These are phyloP conservation scores for Tetraneura akinire DNA, from an alignment of 1,140 invertebrate genomes.

Conservation along the genomic window DNA sequence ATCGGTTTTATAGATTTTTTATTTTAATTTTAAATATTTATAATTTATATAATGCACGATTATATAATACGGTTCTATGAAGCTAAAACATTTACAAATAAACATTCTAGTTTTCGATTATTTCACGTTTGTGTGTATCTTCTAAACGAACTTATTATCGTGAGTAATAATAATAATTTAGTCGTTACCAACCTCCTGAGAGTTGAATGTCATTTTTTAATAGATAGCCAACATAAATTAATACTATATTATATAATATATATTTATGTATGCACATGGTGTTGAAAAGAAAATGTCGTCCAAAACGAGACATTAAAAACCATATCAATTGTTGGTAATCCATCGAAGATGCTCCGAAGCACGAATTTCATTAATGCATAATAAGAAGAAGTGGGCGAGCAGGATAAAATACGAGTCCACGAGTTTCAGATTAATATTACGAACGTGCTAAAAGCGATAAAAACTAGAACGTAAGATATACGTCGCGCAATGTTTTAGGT, in stretches of 20 bases:
- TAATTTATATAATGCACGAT: too few relatives aligned
- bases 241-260: too few relatives aligned
- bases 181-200: not conserved
- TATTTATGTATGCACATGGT: too few relatives aligned
- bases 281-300: not conserved
- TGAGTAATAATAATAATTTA: not conserved
- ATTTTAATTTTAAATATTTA: too few relatives aligned
- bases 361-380: slow-evolving; percentile 36
- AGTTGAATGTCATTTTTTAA: not conserved
- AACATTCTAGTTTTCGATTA: not conserved
- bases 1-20: too few relatives aligned
- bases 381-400: too few relatives aligned
- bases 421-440: slow-evolving; percentile 2
- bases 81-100: too few relatives aligned
- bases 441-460: slow-evolving; percentile 11
- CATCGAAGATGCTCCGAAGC: not conserved
- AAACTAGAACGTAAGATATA: not conserved
- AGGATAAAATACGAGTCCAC: slow-evolving; percentile 10
- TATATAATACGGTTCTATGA: too few relatives aligned
- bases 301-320: slow-evolving; percentile 6
- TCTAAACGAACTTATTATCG: too few relatives aligned
- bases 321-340: slow-evolving; percentile 19
- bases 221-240: not conserved
- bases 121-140: not conserved
- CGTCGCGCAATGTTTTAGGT: not conserved